These are phyloP conservation scores for Crypturellus tataupa DNA, from an alignment of 2,797 vertebrate species.

Conservation along the genomic window DNA sequence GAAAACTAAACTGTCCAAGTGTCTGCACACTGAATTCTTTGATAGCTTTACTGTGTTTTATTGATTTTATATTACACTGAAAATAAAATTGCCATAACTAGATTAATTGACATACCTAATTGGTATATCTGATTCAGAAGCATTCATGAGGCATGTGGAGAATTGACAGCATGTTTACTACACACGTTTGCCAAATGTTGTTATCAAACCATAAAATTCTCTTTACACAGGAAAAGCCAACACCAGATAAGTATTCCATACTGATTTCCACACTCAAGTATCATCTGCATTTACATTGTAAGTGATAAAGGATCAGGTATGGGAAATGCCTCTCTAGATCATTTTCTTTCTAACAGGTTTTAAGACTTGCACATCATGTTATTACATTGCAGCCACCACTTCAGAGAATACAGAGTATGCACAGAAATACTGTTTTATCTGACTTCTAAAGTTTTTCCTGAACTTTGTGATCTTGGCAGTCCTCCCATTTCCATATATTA, in stretches of 20 bases:
- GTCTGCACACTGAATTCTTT: slow-evolving; percentile 19
- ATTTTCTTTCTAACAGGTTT: slow-evolving; percentile 41
- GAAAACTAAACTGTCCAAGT: slow-evolving; percentile 1
- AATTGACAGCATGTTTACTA: slow-evolving; percentile 35
- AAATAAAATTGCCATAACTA: slow-evolving; percentile 36
- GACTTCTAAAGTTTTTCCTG: slow-evolving; percentile 51
- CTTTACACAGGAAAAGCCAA: not conserved
- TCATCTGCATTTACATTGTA: not conserved
- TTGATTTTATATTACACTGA: not conserved
- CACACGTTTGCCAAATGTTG: not conserved
- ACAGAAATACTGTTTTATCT: slow-evolving; percentile 27
- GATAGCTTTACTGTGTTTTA: slow-evolving; percentile 22
- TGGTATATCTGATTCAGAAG: slow-evolving; percentile 38
- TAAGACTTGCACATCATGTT: slow-evolving; percentile 38
- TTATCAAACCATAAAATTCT: slow-evolving; percentile 41
- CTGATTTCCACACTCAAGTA: not conserved
- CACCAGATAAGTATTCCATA: not conserved
- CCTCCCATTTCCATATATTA: slow-evolving; percentile 45
- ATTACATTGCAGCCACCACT: not conserved
- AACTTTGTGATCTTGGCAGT: slow-evolving; percentile 52
- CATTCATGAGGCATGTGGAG: not conserved
- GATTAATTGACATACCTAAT: slow-evolving; percentile 42
- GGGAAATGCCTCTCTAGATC: slow-evolving; percentile 2
- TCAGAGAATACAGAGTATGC: not conserved
- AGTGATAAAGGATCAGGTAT: slow-evolving; percentile 20